A percentile compares a stretch with the other conserved stretches of the same genome.
Evolutionary conservation across 1,140 invertebrate species (phyloP).

Genomic region (Elymnias hypermnestra): DNA sequence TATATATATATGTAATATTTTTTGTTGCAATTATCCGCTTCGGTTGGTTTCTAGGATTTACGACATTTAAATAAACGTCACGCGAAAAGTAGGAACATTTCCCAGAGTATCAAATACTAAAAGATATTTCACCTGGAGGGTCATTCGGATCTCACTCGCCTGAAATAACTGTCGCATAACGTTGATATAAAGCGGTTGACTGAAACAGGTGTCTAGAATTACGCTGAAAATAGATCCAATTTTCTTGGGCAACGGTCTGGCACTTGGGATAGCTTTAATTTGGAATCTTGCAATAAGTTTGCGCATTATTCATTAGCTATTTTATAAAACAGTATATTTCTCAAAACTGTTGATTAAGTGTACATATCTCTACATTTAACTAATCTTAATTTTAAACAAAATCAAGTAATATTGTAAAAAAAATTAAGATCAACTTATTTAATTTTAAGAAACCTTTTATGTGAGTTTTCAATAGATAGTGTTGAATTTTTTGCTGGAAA

Average conservation of each 20-base stretch:
- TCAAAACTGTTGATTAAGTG: too few species aligned
- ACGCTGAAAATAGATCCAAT: conserved; percentile 30
- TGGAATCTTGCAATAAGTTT: conserved; percentile 13
- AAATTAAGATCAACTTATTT: too few species aligned
- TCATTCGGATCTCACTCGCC: conserved; percentile 38
- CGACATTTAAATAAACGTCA: too few species aligned
- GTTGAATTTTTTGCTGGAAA: too few species aligned
- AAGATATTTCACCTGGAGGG: conserved; percentile 49
- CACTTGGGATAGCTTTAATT: conserved; percentile 21
- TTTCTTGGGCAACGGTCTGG: conserved; percentile 28
- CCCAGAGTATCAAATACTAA: conserved; percentile 42
- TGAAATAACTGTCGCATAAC: conserved; percentile 61
- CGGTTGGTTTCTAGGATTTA: too few species aligned
- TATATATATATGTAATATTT: too few species aligned
- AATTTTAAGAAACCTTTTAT: too few species aligned
- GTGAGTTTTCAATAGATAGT: too few species aligned
- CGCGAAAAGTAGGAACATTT: conserved; percentile 1
- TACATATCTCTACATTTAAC: too few species aligned
- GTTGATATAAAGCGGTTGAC: conserved; percentile 48
- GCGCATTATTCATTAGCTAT: conserved; percentile 11
- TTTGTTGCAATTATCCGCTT: too few species aligned
- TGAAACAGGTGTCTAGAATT: conserved; percentile 39
- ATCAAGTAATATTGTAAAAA: too few species aligned
- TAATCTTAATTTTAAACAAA: too few species aligned
- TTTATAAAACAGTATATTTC: neutral